These are phyloP conservation scores for Drosophila niveifrons DNA, from an alignment of 2,888 invertebrate species.

Conservation along the genomic window DNA sequence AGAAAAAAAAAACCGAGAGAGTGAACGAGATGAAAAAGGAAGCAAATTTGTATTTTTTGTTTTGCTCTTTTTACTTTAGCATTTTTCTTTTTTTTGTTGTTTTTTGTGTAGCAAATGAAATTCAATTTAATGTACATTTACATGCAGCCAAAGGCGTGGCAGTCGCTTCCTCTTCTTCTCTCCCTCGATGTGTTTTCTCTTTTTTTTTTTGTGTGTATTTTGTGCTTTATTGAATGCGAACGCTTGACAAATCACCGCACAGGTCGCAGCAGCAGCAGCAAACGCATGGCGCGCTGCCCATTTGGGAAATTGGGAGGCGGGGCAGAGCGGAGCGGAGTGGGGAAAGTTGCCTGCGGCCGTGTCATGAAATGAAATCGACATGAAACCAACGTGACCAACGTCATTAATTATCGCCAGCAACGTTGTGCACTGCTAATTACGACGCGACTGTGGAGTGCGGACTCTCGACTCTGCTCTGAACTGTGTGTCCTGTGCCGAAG, in stretches of 20 bases:
- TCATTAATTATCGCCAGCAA: conserved; percentile 81
- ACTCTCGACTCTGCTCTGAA: conserved; percentile 3
- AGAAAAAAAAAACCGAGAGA: conserved; percentile 13
- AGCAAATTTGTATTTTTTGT: conserved; percentile 5
- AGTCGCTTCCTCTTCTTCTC: conserved; percentile 15
- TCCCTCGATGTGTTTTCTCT: conserved; percentile 10
- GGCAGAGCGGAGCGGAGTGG: conserved; percentile 1
- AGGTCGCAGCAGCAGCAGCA: conserved; percentile 15
- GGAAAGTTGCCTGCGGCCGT: conserved; percentile 62
- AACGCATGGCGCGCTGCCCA: conserved; percentile 17
- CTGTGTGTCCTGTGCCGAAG: conserved; percentile 25
- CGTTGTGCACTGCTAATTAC: conserved; percentile 72
- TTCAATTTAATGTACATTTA: conserved; percentile 79
- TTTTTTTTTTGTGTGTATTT: conserved; percentile 18
- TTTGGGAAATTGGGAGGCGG: background rate
- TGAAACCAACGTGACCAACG: conserved; percentile 80
- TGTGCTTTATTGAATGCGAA: conserved; percentile 60
- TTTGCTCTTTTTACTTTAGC: background rate
- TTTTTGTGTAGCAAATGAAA: conserved; percentile 50
- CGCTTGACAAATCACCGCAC: conserved; percentile 76
- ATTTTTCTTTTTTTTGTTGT: conserved; percentile 16
- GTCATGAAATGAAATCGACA: conserved; percentile 80
- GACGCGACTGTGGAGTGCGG: conserved; percentile 37
- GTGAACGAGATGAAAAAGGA: conserved; percentile 23
- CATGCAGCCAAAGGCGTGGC: conserved; percentile 64